phyloP scores from a whole-genome alignment of 2,888 invertebrate genomes.

The Rhaphigaster nebulosa region DNA sequence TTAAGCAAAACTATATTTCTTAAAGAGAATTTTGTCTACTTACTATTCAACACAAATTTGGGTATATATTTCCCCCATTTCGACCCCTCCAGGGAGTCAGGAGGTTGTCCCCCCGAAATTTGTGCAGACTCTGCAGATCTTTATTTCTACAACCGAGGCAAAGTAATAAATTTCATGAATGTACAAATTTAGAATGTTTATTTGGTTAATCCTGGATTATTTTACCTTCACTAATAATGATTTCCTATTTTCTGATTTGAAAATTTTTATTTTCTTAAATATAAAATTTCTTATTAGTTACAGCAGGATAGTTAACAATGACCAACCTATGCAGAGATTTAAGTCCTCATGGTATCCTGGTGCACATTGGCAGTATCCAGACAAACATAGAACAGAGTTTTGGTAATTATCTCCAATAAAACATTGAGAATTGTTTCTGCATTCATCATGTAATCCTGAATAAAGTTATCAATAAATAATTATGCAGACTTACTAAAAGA shows the following conservation, averaged over 20 bases:
- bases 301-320: not conserved
- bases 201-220: too few relatives aligned
- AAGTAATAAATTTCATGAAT: too few relatives aligned
- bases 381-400: not conserved
- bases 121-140: too few relatives aligned
- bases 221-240: too few relatives aligned
- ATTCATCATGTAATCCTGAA: conserved; percentile 24
- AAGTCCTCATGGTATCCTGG: conserved; percentile 22
- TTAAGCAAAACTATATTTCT: too few relatives aligned
- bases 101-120: too few relatives aligned
- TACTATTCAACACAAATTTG: too few relatives aligned
- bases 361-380: conserved; percentile 37
- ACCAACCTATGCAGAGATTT: conserved; percentile 17
- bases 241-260: not conserved
- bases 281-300: not conserved
- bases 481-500: not conserved
- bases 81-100: too few relatives aligned
- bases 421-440: conserved; percentile 52
- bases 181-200: too few relatives aligned
- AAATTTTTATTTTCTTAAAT: not conserved
- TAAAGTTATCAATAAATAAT: not conserved
- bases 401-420: conserved; percentile 38
- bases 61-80: too few relatives aligned
- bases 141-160: too few relatives aligned
- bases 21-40: too few relatives aligned